Evolutionary conservation across 1,140 invertebrate genomes (phyloP), one percentile per base, ranked within the genome.

Genomic region (Calosoma granatense): DNA sequence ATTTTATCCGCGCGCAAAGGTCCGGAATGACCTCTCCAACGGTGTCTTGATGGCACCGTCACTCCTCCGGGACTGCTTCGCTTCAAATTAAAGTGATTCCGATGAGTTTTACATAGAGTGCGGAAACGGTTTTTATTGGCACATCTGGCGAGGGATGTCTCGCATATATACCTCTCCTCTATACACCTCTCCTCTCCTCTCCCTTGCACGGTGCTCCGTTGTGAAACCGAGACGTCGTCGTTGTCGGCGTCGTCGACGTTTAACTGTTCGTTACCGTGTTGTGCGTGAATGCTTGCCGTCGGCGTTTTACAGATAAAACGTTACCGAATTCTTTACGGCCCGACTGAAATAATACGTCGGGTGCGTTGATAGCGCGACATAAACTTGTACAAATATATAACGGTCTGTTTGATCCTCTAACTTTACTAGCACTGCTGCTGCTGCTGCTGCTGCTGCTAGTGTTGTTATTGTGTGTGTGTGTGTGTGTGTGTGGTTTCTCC

Each of bases 11-110:
- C 41, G 41, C 17, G 41, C 9, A 47, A 47, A 66, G 62, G 63
- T 63, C 63, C 60, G 60, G 59, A 69, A 69, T 69, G 67, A 67
- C 67, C 67, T 67, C 63, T 67, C 61, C 63, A 59, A 65, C 61
- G 60, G 62, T 47, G 41, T 58, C 62, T 63, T 57, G 63, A 67
- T 57, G 64, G 61, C 60, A 56, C 64, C 64, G 60, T 63, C 61
- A 60, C 61, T 62, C 64, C 60, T 62, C 58, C 59, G 56, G 62
- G 64, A 61, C 63, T 62, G 67, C 65, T 69, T 47, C 17, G 41
- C 41, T 47, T 17, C 6, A 47, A 47, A 47, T 47, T 66, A 63
- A 68, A 57, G 55, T 57, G 59, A 60, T 60, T 60, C 56, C 56
- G 56, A 60, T 57, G 59, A 57, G 59, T 60, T 60, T 60, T 60